A percentile compares a stretch with the other conserved stretches of the same genome.
Conservation (phyloP, 1,140 invertebrate species). For the Listronotus oregonensis region DNA sequence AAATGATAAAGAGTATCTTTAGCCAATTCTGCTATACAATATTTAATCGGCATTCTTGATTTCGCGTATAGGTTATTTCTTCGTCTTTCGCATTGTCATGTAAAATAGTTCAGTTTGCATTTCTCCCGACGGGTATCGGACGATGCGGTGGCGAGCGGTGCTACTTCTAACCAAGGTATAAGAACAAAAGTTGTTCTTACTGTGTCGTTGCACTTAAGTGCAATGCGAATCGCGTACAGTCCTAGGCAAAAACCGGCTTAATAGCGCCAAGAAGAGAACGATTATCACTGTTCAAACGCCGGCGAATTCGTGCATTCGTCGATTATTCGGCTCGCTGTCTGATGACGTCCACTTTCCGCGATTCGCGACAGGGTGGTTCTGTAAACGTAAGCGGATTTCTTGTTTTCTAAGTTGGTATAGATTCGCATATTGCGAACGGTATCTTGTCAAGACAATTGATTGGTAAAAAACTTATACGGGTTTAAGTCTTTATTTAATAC, state of each 20-base stretch:
- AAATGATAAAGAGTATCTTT: no score
- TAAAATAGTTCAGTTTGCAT: neutral
- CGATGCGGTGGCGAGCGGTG: neutral
- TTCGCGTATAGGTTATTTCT: neutral
- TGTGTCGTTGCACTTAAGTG: conserved; percentile 39
- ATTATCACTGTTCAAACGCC: neutral
- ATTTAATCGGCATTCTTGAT: neutral
- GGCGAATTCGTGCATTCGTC: no score
- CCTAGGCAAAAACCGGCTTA: conserved; percentile 17
- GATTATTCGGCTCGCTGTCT: no score
- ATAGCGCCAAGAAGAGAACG: neutral
- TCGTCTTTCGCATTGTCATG: conserved; percentile 3
- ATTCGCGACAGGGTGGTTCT: no score
- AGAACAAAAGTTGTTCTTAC: conserved; percentile 21
- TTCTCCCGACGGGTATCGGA: neutral
- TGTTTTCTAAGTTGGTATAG: no score
- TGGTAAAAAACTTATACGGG: no score
- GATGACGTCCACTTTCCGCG: no score
- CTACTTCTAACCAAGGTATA: neutral
- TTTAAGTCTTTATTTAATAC: no score
- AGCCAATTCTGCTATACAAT: no score
- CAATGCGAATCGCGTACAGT: conserved; percentile 34
- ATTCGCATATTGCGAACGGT: no score
- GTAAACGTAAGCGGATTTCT: no score
- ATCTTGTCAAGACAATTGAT: no score